Base-by-base conservation (phyloP, 2,113 vertebrate species). In the Pterophyllum scalare region DNA sequence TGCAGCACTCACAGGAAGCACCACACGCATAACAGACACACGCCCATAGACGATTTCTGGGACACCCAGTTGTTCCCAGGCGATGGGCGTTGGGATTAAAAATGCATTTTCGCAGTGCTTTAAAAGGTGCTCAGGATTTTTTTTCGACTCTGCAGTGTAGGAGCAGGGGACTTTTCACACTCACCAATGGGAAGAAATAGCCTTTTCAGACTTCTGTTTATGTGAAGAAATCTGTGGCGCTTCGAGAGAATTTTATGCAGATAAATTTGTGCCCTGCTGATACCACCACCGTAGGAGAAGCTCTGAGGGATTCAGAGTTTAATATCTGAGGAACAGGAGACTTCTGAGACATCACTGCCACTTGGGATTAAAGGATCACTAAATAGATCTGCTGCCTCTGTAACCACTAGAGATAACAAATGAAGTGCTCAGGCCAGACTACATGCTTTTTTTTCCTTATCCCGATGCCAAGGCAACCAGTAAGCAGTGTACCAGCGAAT, bases 21-120 rank as follows among this genome's bases (percentile, higher is more conserved):
- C 81, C 91, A 81, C 52, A 1, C 88, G 6, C 87, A 83, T 72
- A 28, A 78, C 80, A 88, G 77, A 81, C 93, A 89, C 81, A 57
- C 90, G n/a, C 83, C 84, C 82, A 22, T 26, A 14, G 86, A 91
- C 72, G 88, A 92, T 52, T 92, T 91, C 88, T 95, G 94, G 94
- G 94, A 95, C 81, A 90, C 86, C 20, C 85, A 90, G 46, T 33
- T 90, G 84, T 93, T 94, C 78, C 90, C 93, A 0, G 56, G 81
- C 52, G 77, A 91, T 12, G 86, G 88, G 22, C 87, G 78, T 1
- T 93, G 92, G 94, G 91, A 94, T 28, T 94, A 74, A 86, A 38
- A 43, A 12, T 1, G 5, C 19, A 49, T 24, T 54, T 33, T 54
- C 12, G 4, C 74, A n/a, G 67, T 28, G 86, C 79, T 88, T 76